Base-by-base conservation (phyloP, 2,888 invertebrate genomes). In the Capitulum mitella region DNA sequence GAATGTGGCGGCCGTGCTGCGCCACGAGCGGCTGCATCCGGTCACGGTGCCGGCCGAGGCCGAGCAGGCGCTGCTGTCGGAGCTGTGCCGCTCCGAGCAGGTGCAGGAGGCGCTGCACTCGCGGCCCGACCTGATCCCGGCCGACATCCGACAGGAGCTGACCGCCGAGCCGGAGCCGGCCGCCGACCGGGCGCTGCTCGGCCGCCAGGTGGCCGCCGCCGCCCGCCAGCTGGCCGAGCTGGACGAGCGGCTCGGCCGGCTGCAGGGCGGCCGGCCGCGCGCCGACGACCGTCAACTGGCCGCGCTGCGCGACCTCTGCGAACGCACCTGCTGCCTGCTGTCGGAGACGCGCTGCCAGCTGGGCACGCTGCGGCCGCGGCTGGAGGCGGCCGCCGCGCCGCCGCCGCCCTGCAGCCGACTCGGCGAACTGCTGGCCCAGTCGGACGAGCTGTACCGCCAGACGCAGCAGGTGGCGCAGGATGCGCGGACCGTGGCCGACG, bases 291-390 rank as follows among this genome's bases (percentile, higher is more conserved):
- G 40, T 0, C 70, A 70, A 40, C 70, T 70, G 40, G 70, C 70
- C 37, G 40, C 70, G 40, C 70, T 70, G 70, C 37, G 70, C 29
- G 37, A 70, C 37, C 70, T 70, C 26, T 70, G 70, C 26, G 70
- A 40, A 22, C 70, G 70, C 70, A 70, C 70, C 40, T 70, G 70
- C 70, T 40, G 70, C 37, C 70, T 70, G 37, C 70, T 70, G 70
- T 16, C 22, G 22, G 40, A 40, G 26, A 70, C 70, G 37, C 37
- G 70, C 6, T 40, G 37, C 10, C 70, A 26, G 70, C 70, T 70
- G 70, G 70, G 14, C 37, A 40, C 22, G 26, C 26, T 70, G 40
- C 70, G 70, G 40, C 70, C 70, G 70, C 70, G 70, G 26, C 26
- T 70, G 70, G 70, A 70, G 70, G 70, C 70, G 70, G 70, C 70